Conservation (phyloP, 2,888 invertebrate genomes). For the Antheraea assamensis region DNA sequence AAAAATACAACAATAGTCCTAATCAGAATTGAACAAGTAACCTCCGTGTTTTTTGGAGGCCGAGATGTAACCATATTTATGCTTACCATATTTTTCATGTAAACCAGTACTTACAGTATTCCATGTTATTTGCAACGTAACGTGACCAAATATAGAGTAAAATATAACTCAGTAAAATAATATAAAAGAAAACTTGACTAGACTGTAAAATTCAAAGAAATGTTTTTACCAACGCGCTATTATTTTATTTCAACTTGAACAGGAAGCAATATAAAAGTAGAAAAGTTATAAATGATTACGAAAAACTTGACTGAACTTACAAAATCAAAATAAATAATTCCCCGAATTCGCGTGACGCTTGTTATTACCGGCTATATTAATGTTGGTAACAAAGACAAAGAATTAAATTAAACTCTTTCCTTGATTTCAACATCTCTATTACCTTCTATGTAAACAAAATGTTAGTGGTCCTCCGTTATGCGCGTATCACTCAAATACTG, state of each 20-base stretch:
- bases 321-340: background rate
- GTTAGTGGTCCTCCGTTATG: too few relatives aligned
- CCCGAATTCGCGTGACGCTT: background rate
- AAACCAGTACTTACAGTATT: background rate
- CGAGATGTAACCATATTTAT: too few relatives aligned
- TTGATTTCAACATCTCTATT: too few relatives aligned
- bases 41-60: too few relatives aligned
- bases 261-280: conserved; percentile 1
- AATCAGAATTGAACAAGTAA: too few relatives aligned
- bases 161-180: background rate
- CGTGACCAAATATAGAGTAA: background rate
- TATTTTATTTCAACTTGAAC: background rate
- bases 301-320: background rate
- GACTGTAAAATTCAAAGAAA: background rate
- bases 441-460: too few relatives aligned
- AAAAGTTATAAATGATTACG: conserved; percentile 5
- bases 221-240: background rate
- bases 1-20: too few relatives aligned
- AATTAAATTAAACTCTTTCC: background rate
- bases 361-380: background rate
- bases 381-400: too few relatives aligned
- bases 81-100: background rate
- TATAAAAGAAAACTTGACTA: background rate
- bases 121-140: too few relatives aligned
- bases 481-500: too few relatives aligned